Evolutionary conservation across 2,113 vertebrate genomes (phyloP).

Genomic region (Accipiter virgatus): DNA sequence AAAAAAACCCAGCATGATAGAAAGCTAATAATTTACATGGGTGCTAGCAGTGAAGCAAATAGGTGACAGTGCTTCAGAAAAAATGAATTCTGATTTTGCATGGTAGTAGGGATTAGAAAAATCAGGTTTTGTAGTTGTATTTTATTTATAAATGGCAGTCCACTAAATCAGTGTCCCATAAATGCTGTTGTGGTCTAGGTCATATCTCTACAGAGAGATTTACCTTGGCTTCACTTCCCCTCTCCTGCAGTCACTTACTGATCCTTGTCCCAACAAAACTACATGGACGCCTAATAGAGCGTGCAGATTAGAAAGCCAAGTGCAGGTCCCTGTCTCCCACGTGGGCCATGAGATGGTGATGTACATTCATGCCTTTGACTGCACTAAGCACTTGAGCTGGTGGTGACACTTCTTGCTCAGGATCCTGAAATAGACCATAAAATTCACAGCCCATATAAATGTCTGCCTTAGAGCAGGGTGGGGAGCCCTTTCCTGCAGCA

Average conservation of each 20-base stretch:
- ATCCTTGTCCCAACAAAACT: neutral
- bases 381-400: neutral
- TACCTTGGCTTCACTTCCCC: neutral
- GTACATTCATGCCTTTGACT: neutral
- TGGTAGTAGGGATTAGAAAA: neutral
- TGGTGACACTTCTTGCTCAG: neutral
- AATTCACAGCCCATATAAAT: neutral
- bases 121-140: neutral
- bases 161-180: neutral
- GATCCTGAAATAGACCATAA: neutral
- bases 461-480: neutral
- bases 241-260: neutral
- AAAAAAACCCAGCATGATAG: neutral
- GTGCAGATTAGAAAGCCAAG: neutral
- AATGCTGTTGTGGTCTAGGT: neutral
- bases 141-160: neutral
- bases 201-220: neutral
- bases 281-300: fast-evolving
- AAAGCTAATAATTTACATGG: neutral
- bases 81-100: neutral
- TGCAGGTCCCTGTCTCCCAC: neutral
- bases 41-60: neutral
- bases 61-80: neutral
- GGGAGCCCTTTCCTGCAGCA: neutral
- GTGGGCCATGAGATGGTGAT: neutral